phyloP scores from a whole-genome alignment of 2,113 vertebrate genomes.

The Conger conger region DNA sequence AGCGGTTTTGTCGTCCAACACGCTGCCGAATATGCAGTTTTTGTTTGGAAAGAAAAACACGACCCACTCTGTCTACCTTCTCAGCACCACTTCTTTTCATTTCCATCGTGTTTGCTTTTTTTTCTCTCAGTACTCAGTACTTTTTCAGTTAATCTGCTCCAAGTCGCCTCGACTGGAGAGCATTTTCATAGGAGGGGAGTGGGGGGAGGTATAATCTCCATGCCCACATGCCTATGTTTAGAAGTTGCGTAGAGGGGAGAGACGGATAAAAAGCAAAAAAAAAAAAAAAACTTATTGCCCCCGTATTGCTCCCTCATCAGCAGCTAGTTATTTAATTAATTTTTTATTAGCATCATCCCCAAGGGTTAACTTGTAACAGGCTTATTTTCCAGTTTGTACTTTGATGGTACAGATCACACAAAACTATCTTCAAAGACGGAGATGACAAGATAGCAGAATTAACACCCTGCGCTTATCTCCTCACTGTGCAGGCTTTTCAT shows the following conservation, averaged over 20 bases:
- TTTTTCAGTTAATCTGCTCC: conserved; percentile 15
- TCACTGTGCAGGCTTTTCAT: conserved; percentile 36
- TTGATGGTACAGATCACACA: conserved; percentile 68
- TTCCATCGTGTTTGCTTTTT: neutral
- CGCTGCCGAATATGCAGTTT: neutral
- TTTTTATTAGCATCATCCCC: conserved; percentile 48
- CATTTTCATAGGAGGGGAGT: neutral
- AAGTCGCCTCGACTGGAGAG: conserved; percentile 1
- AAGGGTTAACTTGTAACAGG: conserved; percentile 37
- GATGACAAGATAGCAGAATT: conserved; percentile 69
- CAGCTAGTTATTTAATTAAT: conserved; percentile 42
- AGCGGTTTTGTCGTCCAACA: neutral
- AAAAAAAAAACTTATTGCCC: conserved; percentile 7
- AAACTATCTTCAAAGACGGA: conserved; percentile 69
- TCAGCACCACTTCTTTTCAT: neutral
- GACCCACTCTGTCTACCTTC: neutral
- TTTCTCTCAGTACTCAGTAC: neutral
- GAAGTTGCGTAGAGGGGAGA: conserved; percentile 30
- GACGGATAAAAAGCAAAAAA: conserved; percentile 15
- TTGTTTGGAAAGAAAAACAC: neutral
- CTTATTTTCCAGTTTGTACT: conserved; percentile 46
- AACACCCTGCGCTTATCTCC: conserved; percentile 49
- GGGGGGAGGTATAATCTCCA: conserved; percentile 4
- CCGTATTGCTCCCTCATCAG: conserved; percentile 15
- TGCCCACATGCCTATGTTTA: conserved; percentile 38